Conservation (phyloP, 1,140 invertebrate species). For the Drosophila parvula region DNA sequence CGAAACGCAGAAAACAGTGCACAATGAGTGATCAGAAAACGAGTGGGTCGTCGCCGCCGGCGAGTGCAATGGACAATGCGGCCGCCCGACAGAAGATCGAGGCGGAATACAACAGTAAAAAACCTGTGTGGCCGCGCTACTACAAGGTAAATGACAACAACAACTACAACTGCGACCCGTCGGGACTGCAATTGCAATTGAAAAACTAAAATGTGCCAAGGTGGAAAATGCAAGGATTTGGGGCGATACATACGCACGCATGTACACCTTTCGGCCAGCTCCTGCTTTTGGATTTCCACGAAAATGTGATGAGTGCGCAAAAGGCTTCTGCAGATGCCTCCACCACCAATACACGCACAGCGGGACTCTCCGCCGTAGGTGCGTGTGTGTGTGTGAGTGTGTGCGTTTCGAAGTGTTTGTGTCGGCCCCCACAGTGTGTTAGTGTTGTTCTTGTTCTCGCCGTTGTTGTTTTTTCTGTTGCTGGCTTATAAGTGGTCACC, state of each 20-base stretch:
- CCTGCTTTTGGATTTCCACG: conserved; percentile 72
- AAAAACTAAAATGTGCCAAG: conserved; percentile 5
- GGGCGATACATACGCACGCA: not conserved
- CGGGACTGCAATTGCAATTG: conserved; percentile 29
- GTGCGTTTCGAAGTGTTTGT: conserved; percentile 43
- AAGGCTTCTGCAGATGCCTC: conserved; percentile 80
- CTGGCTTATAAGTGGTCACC: conserved; percentile 28
- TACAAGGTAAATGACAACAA: conserved; percentile 86
- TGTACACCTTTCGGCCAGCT: conserved; percentile 52
- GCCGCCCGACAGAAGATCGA: conserved; percentile 85
- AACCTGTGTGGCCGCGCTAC: conserved; percentile 86
- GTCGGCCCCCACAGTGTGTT: conserved; percentile 52
- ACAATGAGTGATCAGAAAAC: conserved; percentile 66
- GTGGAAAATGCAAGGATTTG: not conserved
- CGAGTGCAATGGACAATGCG: conserved; percentile 45
- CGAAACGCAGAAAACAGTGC: conserved; percentile 43
- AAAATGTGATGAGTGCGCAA: conserved; percentile 82
- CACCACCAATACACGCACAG: conserved; percentile 54
- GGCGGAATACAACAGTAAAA: conserved; percentile 88
- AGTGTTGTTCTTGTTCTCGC: conserved; percentile 46
- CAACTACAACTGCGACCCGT: conserved; percentile 18
- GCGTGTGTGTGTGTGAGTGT: conserved; percentile 34
- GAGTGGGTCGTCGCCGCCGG: conserved; percentile 26
- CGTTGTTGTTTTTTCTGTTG: not conserved
- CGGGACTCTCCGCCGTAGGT: conserved; percentile 15